Evolutionary conservation across 2,113 vertebrate genomes (phyloP), one percentile per base, ranked within the genome.

Genomic region (Gambusia affinis): DNA sequence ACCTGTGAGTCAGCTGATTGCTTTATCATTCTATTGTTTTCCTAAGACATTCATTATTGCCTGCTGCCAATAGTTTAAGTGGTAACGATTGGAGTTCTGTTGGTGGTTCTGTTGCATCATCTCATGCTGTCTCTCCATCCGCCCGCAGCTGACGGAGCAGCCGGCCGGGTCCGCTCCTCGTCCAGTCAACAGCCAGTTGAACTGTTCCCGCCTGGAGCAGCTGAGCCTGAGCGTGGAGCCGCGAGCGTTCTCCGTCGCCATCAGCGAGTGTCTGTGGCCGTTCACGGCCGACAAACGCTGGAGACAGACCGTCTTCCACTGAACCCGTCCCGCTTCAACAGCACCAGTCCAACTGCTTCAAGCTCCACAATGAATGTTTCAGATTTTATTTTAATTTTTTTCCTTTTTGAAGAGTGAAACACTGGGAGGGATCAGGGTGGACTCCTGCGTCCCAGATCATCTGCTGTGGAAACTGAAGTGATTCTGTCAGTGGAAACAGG

Each of bases 281-380:
- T 99, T 98, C 87, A 96, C 97, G 5, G 91, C 94, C 0, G 97
- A 99, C 91, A 98, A 98, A 87, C 96, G 95, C 88, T 98, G 97
- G 97, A 95, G 96, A 79, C 98, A 99, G 89, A 98, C 97, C 0
- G 96, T 98, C 72, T 98, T 99, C 90, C 98, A 95, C 87, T 95
- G 83, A 93, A 82, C 6, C 47, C 12, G 5, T 67, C 15, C 15
- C 8, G 35, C 27, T 67, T 12, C 28, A 67, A 29, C 27, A 1
- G 27, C 15, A 10, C 7, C 19, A 3, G 44, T 47, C 39, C 1
- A 30, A 12, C 12, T 30, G 4, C 12, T 30, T 24, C 10, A 65
- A 65, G 24, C 30, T 8, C 6, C 3, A 37, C 14, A 65, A 65
- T 24, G 15, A 29, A 63, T 17, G 30, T 64, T 33, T 22, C 22